Conservation (phyloP, 2,797 vertebrate genomes). For the Myotis pilosus region DNA sequence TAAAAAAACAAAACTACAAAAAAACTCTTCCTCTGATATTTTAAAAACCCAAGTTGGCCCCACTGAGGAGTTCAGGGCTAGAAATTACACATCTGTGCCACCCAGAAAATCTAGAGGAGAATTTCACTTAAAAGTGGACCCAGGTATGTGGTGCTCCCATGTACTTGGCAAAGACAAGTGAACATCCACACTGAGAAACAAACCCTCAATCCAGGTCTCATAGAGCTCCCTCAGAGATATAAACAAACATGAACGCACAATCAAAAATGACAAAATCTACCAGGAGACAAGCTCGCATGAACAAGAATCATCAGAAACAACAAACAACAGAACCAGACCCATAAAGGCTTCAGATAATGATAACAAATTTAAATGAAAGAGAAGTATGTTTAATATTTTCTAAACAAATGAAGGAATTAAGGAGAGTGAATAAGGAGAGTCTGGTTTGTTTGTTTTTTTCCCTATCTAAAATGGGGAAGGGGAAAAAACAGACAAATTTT, state of each 20-base stretch:
- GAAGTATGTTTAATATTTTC: neutral
- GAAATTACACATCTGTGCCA: neutral
- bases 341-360: neutral
- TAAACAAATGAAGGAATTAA: conserved; percentile 14
- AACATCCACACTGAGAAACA: conserved; percentile 44
- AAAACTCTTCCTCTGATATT: neutral
- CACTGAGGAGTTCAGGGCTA: neutral
- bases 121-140: neutral
- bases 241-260: neutral
- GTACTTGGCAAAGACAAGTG: neutral
- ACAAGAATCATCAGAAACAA: conserved; percentile 26
- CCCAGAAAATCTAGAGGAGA: neutral
- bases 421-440: neutral
- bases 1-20: neutral
- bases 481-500: neutral
- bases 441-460: no score
- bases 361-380: neutral
- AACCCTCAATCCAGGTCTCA: neutral
- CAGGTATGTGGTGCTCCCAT: neutral
- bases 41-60: neutral
- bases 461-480: neutral
- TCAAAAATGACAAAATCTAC: conserved; percentile 4
- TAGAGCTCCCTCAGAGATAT: neutral
- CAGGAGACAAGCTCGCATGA: neutral
- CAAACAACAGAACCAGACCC: conserved; percentile 3